These are phyloP conservation scores for Salminus brasiliensis DNA, from an alignment of 2,113 vertebrate genomes.

Conservation along the genomic window DNA sequence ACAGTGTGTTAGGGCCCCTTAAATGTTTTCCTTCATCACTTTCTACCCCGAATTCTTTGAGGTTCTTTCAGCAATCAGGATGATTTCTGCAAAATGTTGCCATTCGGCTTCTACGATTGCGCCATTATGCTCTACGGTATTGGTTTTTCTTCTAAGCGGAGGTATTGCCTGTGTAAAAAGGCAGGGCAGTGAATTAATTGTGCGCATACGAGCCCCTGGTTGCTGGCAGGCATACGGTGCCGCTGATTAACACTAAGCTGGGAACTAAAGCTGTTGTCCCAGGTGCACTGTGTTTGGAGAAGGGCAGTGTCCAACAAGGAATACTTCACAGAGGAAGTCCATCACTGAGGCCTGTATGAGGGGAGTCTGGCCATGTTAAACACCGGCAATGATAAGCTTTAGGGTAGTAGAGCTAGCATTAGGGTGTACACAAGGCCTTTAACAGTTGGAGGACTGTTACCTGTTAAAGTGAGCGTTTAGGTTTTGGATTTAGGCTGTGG, in stretches of 20 bases:
- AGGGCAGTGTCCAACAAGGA: slow-evolving; percentile 72
- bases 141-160: slow-evolving; percentile 69
- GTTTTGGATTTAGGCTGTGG: too few species aligned
- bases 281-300: slow-evolving; percentile 79
- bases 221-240: slow-evolving; percentile 70
- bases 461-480: too few species aligned
- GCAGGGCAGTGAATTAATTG: slow-evolving; percentile 71
- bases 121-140: slow-evolving; percentile 59
- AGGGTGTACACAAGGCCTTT: neutral
- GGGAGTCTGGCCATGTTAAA: slow-evolving; percentile 66
- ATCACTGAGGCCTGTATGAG: slow-evolving; percentile 64
- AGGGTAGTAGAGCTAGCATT: neutral
- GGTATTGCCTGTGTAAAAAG: slow-evolving; percentile 50
- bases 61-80: slow-evolving; percentile 69
- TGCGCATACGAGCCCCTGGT: slow-evolving; percentile 68
- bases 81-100: slow-evolving; percentile 60
- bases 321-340: slow-evolving; percentile 77
- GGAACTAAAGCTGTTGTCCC: slow-evolving; percentile 78
- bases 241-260: slow-evolving; percentile 76
- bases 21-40: slow-evolving; percentile 58
- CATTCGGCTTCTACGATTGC: slow-evolving; percentile 56
- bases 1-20: slow-evolving; percentile 59
- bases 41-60: slow-evolving; percentile 59
- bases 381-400: neutral
- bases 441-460: neutral